Percentiles rank a stretch among this genome's conserved stretches.
phyloP scores from a whole-genome alignment of 2,888 invertebrate species.

The Hedya salicella region DNA sequence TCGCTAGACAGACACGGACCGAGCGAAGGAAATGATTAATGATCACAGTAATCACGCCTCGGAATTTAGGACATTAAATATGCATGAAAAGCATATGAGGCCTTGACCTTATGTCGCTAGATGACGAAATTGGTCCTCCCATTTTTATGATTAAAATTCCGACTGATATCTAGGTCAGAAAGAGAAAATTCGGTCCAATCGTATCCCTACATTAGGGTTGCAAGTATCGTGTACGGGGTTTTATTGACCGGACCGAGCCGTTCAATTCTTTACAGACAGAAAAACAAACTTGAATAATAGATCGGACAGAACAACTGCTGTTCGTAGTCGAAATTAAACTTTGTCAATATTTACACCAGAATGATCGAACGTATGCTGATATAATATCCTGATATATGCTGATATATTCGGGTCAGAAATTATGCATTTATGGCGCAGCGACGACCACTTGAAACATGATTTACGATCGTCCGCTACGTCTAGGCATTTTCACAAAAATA shows the following conservation, averaged over 20 bases:
- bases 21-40: constrained; percentile 33
- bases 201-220: background rate
- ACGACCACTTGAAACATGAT: too few relatives aligned
- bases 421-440: too few relatives aligned
- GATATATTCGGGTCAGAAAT: too few relatives aligned
- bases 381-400: too few relatives aligned
- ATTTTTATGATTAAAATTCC: constrained; percentile 19
- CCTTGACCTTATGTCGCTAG: constrained; percentile 28
- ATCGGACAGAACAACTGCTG: too few relatives aligned
- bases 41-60: constrained; percentile 24
- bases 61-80: constrained; percentile 22
- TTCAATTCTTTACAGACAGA: too few relatives aligned
- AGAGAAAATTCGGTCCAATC: background rate
- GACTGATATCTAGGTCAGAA: background rate
- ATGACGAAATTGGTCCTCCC: constrained; percentile 1
- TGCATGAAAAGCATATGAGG: constrained; percentile 24
- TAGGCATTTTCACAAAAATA: too few relatives aligned
- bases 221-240: background rate
- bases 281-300: too few relatives aligned
- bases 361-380: too few relatives aligned
- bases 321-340: too few relatives aligned
- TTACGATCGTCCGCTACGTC: too few relatives aligned
- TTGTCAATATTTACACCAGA: too few relatives aligned
- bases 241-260: background rate
- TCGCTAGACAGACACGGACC: constrained; percentile 48